phyloP scores from a whole-genome alignment of 2,888 invertebrate species.

The Lumbricus terrestris region DNA sequence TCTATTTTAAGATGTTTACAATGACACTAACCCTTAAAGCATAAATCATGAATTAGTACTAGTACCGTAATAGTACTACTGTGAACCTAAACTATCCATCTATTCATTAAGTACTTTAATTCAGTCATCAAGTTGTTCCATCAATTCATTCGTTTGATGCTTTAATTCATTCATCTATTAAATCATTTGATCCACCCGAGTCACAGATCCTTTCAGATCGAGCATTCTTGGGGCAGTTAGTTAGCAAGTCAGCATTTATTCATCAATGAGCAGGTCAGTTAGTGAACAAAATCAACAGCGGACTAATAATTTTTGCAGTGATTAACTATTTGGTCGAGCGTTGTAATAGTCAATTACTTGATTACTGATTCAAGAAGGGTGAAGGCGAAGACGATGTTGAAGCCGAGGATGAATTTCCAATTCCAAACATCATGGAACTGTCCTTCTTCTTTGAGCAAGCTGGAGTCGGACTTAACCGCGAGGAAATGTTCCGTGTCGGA shows the following conservation, averaged over 20 bases:
- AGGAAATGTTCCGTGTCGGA: conserved; percentile 75
- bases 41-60: too few species aligned
- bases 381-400: conserved; percentile 56
- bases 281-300: background rate
- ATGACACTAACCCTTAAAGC: too few species aligned
- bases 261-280: background rate
- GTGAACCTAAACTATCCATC: background rate
- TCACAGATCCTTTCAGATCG: background rate
- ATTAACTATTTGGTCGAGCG: background rate
- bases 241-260: too few species aligned
- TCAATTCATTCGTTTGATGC: background rate
- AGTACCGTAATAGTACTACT: too few species aligned
- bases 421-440: conserved; percentile 62
- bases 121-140: background rate
- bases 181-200: background rate
- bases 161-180: background rate
- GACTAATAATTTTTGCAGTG: background rate
- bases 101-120: background rate
- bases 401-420: conserved; percentile 52
- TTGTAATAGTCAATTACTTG: background rate
- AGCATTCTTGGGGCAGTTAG: background rate
- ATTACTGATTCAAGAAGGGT: conserved; percentile 48
- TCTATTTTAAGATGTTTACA: too few species aligned
- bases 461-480: conserved; percentile 74
- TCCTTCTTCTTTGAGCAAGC: conserved; percentile 68